A percentile compares a stretch with the other conserved stretches of the same genome.
Conservation (phyloP, 2,888 invertebrate genomes). For the Zaprionus lineosus region DNA sequence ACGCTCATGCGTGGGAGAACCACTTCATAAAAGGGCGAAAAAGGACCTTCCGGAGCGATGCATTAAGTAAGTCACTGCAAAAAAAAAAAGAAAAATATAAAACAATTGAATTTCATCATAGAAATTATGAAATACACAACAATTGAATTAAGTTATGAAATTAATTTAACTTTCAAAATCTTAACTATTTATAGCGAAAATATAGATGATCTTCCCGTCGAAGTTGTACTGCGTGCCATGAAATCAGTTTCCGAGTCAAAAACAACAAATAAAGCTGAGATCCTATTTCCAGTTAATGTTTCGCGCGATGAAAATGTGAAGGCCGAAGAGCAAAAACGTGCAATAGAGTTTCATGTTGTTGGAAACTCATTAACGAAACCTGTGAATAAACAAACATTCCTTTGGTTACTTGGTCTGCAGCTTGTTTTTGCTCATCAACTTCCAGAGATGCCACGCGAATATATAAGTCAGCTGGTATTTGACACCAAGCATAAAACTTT, state of each 20-base stretch:
- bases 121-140: too few species aligned
- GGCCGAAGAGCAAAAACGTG: constrained; percentile 92
- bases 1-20: constrained; percentile 69
- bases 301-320: constrained; percentile 96
- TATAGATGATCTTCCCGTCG: constrained; percentile 88
- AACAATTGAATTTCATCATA: background rate
- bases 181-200: constrained; percentile 81
- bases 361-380: constrained; percentile 94
- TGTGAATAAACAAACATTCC: constrained; percentile 94
- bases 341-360: constrained; percentile 96
- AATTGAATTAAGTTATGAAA: too few species aligned
- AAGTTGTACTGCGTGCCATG: constrained; percentile 91
- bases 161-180: too few species aligned
- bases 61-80: constrained; percentile 63
- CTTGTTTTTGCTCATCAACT: constrained; percentile 97
- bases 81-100: too few species aligned
- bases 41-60: constrained; percentile 80
- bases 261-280: constrained; percentile 86
- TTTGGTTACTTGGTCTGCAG: constrained; percentile 92
- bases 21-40: constrained; percentile 81
- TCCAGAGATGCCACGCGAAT: constrained; percentile 98
- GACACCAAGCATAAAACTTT: constrained; percentile 97
- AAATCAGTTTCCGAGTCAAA: constrained; percentile 92
- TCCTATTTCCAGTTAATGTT: constrained; percentile 90
- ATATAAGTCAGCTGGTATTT: constrained; percentile 96